Evolutionary conservation across 2,113 vertebrate genomes (phyloP).

Genomic region (Salvelinus namaycush): DNA sequence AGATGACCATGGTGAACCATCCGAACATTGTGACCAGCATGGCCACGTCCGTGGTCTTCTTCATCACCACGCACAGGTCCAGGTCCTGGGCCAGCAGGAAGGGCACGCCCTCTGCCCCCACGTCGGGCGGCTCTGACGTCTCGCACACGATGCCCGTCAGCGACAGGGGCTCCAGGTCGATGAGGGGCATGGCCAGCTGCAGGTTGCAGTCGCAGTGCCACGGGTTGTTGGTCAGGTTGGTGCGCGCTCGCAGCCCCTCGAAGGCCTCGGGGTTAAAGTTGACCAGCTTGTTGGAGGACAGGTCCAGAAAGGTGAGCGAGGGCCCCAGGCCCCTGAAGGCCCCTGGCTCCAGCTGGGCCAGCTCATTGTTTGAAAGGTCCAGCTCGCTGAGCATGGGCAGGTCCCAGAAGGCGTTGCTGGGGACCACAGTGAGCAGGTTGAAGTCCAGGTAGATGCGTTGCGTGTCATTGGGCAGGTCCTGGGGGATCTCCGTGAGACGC

Average conservation of each 20-base stretch:
- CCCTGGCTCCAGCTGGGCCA: constrained; percentile 81
- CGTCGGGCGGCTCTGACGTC: constrained; percentile 80
- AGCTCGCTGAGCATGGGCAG: constrained; percentile 86
- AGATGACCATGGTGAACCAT: constrained; percentile 96
- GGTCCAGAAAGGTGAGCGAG: constrained; percentile 83
- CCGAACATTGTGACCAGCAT: constrained; percentile 98
- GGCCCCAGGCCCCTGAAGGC: constrained; percentile 85
- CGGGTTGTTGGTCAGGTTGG: constrained; percentile 93
- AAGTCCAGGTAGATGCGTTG: constrained; percentile 90
- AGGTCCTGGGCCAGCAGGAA: constrained; percentile 84
- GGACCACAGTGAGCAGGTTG: constrained; percentile 85
- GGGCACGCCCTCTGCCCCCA: constrained; percentile 84
- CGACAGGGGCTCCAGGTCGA: constrained; percentile 83
- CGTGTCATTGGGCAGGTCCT: constrained; percentile 92
- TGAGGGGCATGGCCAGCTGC: constrained; percentile 83
- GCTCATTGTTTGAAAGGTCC: constrained; percentile 91
- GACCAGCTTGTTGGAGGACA: constrained; percentile 89
- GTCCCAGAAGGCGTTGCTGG: constrained; percentile 83
- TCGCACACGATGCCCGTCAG: constrained; percentile 86
- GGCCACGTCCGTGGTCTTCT: constrained; percentile 91
- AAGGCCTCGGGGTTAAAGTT: constrained; percentile 84
- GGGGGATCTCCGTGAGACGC: constrained; percentile 84
- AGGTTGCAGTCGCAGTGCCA: constrained; percentile 95
- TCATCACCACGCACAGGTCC: constrained; percentile 86
- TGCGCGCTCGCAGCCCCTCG: constrained; percentile 80